These are phyloP conservation scores for Rhogogaster chlorosoma DNA, from an alignment of 2,888 invertebrate genomes.

Conservation along the genomic window DNA sequence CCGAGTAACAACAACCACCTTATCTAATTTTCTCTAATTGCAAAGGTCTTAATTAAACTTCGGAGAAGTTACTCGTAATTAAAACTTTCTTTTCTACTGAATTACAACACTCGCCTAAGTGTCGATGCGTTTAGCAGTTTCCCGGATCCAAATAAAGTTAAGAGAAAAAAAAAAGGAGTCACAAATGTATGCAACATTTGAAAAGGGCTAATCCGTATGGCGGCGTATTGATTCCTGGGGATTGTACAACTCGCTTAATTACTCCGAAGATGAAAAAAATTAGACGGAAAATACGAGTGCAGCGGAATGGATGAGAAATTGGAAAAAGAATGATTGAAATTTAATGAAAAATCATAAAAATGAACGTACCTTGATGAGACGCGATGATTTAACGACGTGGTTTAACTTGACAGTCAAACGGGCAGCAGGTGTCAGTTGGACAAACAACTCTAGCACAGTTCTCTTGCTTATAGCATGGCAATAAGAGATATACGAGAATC, in stretches of 20 bases:
- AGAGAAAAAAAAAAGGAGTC: neutral
- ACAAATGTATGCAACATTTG: neutral
- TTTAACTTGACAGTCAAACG: neutral
- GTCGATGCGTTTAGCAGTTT: neutral
- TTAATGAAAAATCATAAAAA: neutral
- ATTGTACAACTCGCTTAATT: neutral
- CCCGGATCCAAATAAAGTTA: neutral
- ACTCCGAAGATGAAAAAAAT: neutral
- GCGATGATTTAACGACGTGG: neutral
- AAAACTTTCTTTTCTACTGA: neutral
- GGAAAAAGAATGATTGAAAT: neutral
- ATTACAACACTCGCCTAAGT: neutral
- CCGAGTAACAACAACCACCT: too few species aligned
- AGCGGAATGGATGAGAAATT: neutral
- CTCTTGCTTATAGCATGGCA: neutral
- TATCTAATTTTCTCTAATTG: neutral
- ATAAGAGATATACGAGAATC: neutral
- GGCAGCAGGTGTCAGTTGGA: slow-evolving; percentile 6
- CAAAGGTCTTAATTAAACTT: neutral
- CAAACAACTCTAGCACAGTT: neutral
- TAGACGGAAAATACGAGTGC: neutral
- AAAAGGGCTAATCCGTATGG: neutral
- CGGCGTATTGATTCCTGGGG: neutral
- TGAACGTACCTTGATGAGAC: slow-evolving; percentile 9
- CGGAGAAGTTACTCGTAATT: neutral